Evolutionary conservation across 2,797 vertebrate genomes (phyloP).

Genomic region (Scleropages formosus): DNA sequence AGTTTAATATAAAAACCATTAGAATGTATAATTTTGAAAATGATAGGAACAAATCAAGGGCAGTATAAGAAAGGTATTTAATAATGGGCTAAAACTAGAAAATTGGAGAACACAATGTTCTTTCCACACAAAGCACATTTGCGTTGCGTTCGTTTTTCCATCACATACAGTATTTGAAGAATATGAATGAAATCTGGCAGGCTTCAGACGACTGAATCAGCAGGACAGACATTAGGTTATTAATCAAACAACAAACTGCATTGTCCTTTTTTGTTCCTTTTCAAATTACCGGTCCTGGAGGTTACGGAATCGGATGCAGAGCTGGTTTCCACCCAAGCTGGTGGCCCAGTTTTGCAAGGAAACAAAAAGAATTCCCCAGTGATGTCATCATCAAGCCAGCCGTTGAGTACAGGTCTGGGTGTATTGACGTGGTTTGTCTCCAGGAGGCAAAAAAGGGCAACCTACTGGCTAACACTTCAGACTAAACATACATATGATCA

Average conservation of each 20-base stretch:
- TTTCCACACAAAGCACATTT: conserved; percentile 3
- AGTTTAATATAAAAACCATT: conserved; percentile 6
- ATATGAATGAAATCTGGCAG: not conserved
- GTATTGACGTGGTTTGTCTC: not conserved
- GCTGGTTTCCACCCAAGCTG: conserved; percentile 1
- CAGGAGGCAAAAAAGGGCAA: not conserved
- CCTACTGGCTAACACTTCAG: not conserved
- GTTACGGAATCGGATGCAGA: not conserved
- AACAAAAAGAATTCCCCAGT: not conserved
- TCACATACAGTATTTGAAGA: not conserved
- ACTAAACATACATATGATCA: too few species aligned
- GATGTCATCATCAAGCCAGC: not conserved
- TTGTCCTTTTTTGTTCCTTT: too few species aligned
- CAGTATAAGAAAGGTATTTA: conserved; percentile 3
- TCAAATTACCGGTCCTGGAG: too few species aligned
- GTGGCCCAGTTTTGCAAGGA: not conserved
- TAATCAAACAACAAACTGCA: not conserved
- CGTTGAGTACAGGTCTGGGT: too few species aligned
- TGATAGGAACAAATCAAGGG: conserved; percentile 20
- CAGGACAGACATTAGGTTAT: not conserved
- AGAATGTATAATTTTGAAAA: conserved; percentile 26
- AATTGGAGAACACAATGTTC: not conserved
- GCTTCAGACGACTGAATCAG: not conserved
- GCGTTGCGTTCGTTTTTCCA: not conserved
- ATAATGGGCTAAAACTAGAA: conserved; percentile 14